Conservation (phyloP, 2,888 invertebrate species). For the Vesta saturnalis region DNA sequence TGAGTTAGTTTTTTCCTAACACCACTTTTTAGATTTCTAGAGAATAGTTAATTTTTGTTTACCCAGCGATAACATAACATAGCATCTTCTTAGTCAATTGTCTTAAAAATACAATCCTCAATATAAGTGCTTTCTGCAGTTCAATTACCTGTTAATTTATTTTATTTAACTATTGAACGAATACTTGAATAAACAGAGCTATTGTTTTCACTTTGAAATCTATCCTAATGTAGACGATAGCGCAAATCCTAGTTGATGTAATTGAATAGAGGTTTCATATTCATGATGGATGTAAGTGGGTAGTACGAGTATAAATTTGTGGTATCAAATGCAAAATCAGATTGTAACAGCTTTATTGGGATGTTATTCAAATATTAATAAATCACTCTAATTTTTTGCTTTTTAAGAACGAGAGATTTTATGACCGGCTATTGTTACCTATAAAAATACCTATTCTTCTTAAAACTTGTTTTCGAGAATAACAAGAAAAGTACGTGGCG, state of each 20-base stretch:
- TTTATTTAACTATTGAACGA: too few relatives aligned
- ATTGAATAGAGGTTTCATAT: constrained; percentile 21
- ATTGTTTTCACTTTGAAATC: too few relatives aligned
- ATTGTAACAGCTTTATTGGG: constrained; percentile 24
- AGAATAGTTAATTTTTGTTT: constrained; percentile 14
- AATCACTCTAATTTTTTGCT: constrained; percentile 54
- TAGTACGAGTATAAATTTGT: constrained; percentile 16
- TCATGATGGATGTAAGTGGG: too few relatives aligned
- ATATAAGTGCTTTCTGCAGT: too few relatives aligned
- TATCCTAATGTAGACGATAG: too few relatives aligned
- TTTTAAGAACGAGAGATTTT: constrained; percentile 54
- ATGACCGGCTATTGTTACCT: constrained; percentile 59
- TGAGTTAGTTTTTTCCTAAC: constrained; percentile 10
- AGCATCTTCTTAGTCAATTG: neutral
- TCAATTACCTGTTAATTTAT: too few relatives aligned
- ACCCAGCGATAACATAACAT: neutral
- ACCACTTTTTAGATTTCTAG: constrained; percentile 4
- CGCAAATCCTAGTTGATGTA: too few relatives aligned
- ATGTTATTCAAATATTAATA: constrained; percentile 46
- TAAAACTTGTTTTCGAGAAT: constrained; percentile 52
- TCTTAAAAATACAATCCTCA: neutral
- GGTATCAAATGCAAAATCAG: constrained; percentile 21
- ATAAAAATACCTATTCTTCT: constrained; percentile 58
- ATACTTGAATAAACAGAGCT: too few relatives aligned
- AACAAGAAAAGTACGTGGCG: constrained; percentile 53